Evolutionary conservation across 2,113 vertebrate genomes (phyloP).

Genomic region (Proteles cristata): DNA sequence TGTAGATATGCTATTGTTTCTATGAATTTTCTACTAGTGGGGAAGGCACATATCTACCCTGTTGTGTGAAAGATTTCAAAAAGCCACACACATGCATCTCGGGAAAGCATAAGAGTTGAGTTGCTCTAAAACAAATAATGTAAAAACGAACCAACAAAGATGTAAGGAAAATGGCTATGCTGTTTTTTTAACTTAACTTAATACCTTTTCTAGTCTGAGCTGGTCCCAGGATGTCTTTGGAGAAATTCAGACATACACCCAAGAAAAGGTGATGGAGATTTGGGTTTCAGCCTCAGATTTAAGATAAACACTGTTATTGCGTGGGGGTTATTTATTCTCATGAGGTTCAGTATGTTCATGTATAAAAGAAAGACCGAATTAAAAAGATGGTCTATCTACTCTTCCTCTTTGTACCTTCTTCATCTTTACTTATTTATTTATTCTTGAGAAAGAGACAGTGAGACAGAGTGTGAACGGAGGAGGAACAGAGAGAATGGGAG

Average conservation of each 20-base stretch:
- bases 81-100: not conserved
- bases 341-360: not conserved
- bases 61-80: slow-evolving; percentile 65
- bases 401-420: not conserved
- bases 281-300: not conserved
- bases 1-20: slow-evolving; percentile 25
- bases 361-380: not conserved
- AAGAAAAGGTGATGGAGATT: not conserved
- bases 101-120: not conserved
- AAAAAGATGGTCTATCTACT: not conserved
- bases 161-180: not conserved
- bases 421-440: too few relatives aligned
- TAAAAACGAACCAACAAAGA: slow-evolving; percentile 47
- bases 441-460: too few relatives aligned
- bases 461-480: too few relatives aligned
- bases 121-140: not conserved
- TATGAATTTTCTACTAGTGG: slow-evolving; percentile 53
- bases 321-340: not conserved
- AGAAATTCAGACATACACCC: slow-evolving; percentile 8
- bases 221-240: not conserved
- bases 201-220: not conserved
- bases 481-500: too few relatives aligned
- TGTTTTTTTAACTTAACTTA: slow-evolving; percentile 20
- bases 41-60: not conserved
- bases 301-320: not conserved